Percentiles rank a stretch among this genome's conserved stretches.
These are phyloP conservation scores for Lamellibrachia columna DNA, from an alignment of 2,888 invertebrate genomes.

Conservation along the genomic window DNA sequence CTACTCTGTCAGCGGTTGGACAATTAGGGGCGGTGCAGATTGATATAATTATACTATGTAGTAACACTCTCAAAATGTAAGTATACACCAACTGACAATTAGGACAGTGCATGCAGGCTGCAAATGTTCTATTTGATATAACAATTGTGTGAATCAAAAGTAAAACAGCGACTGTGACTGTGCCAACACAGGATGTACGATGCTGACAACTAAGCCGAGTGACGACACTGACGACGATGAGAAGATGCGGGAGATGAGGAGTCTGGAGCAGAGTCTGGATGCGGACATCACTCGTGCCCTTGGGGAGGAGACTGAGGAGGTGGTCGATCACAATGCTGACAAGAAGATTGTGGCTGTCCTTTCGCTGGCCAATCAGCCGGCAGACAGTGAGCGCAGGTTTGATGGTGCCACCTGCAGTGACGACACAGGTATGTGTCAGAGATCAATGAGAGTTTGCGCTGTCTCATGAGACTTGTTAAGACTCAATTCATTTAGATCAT, in stretches of 20 bases:
- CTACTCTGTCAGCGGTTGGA: no score
- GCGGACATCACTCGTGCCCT: slow-evolving; percentile 58
- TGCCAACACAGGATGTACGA: background rate
- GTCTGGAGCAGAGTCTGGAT: slow-evolving; percentile 51
- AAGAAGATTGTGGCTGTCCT: slow-evolving; percentile 38
- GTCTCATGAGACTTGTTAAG: background rate
- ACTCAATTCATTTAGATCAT: no score
- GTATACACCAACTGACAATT: no score
- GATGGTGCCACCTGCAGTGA: background rate
- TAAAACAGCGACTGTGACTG: background rate
- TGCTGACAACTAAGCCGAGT: slow-evolving; percentile 22
- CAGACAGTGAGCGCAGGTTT: background rate
- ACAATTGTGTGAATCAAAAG: background rate
- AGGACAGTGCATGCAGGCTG: no score
- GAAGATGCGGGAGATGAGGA: slow-evolving; percentile 19
- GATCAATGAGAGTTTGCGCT: background rate
- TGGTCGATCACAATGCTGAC: slow-evolving; percentile 53
- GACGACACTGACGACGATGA: background rate
- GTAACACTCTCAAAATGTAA: no score
- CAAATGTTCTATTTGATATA: no score
- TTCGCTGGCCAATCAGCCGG: background rate
- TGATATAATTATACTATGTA: no score
- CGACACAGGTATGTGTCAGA: background rate
- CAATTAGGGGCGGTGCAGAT: no score
- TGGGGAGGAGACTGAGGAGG: slow-evolving; percentile 44